Base-by-base conservation (phyloP, 2,113 vertebrate genomes). In the Corydoras sp. region DNA sequence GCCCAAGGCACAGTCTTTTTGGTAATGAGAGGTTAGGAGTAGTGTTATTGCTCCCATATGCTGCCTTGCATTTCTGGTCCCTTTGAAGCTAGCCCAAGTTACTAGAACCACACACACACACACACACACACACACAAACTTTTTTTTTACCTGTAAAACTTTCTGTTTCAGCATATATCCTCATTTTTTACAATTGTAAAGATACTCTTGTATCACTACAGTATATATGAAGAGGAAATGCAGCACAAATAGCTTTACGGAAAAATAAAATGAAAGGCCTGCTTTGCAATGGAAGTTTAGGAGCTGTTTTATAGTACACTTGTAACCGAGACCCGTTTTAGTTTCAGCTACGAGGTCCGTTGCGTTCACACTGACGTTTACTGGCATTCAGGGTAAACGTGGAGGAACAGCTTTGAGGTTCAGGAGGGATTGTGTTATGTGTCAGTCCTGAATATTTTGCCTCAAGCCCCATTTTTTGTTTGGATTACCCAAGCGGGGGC, bases 1-100 rank as follows among this genome's bases (percentile, higher is more conserved):
- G 85, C 88, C 89, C 87, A 89, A 86, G 88, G 86, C 88, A 83
- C 85, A 79, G 87, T 87, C 88, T 86, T 87, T 87, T 78, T 84
- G 87, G 86, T 91, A 89, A 91, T 90, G 90, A 89, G 84, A 85
- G 89, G 89, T 88, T 90, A 87, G 88, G 81, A 77, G 86, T 82
- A 74, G 58, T 81, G 77, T 89, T 90, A 91, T 91, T 90, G 88
- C 87, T 91, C 88, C 89, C 90, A 91, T 86, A 91, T 91, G 90
- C 83, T 75, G 86, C 84, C 86, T 82, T 76, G 82, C 79, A 81
- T 87, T 82, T 86, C 83, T 75, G 71, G 74, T 76, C 79, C 77
- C 88, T 91, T 91, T 91, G 90, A 90, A 86, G 86, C 82, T 66
- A 59, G 80, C 85, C 85, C 85, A 83, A 88, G 83, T 88, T 84